Base-by-base conservation (phyloP, 2,113 vertebrate genomes). In the Benitochromis conjunctus region DNA sequence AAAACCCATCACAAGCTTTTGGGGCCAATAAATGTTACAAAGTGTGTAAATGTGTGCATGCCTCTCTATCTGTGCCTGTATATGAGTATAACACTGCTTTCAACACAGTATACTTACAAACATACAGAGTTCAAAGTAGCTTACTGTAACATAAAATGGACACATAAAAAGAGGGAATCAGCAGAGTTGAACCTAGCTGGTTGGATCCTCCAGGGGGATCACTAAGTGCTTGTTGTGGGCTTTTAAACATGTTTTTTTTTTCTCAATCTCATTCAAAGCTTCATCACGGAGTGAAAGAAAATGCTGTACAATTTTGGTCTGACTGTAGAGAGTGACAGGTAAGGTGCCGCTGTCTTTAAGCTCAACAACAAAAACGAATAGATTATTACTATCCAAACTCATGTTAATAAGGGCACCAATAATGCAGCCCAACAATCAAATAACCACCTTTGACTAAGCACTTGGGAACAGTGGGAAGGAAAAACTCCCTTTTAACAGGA, bases 81-180 rank as follows among this genome's bases (percentile, higher is more conserved):
- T 78, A 54, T 11, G 36, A 53, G 34, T 29, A 26, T 36, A 74
- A 69, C 55, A 24, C 57, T 62, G 53, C 46, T 88, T 81, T 92
- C 60, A 81, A 74, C 77, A 85, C 82, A 74, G 69, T 89, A 54
- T 71, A 85, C 88, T 87, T 80, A 41, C 34, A 87, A 87, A 88
- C 54, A 80, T 21, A 24, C 36, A 57, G 29, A 84, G 85, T 91
- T 93, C 88, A 93, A 92, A 92, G 88, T 81, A 80, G 81, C 57
- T 89, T 69, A 74, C 31, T 74, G 85, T 86, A 84, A 62, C 58
- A 87, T 90, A 53, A 87, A 90, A 91, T 3, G 9, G 60, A 76
- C 60, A 51, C 85, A 36, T 46, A 57, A 82, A 24, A 21, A 81
- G 74, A 81, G 74, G 46, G 54, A 91, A 74, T 89, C 86, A 46